A percentile compares a stretch with the other conserved stretches of the same genome.
Evolutionary conservation across 2,113 vertebrate species (phyloP).

Genomic region (Siphamia tubifer): DNA sequence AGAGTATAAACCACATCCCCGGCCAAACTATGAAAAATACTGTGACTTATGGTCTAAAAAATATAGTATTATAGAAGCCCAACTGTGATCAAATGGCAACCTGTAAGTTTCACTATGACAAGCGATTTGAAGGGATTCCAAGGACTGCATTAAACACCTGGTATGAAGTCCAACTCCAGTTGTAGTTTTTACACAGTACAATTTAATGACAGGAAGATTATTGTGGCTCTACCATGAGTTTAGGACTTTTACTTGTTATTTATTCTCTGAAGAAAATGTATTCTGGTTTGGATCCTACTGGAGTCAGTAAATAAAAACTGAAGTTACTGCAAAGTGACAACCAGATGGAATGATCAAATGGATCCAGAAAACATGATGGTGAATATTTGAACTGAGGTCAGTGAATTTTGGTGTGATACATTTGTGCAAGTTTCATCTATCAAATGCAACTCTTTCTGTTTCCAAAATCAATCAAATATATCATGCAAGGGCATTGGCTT

Average conservation of each 20-base stretch:
- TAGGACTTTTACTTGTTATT: conserved; percentile 24
- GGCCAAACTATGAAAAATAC: no score
- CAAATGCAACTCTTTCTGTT: no score
- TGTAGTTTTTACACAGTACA: conserved; percentile 23
- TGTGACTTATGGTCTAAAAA: no score
- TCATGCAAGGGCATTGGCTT: no score
- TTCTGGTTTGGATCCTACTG: not conserved
- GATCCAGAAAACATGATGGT: no score
- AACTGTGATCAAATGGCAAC: conserved; percentile 16
- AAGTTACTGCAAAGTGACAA: not conserved
- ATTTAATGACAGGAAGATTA: conserved; percentile 55
- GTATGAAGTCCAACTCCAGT: conserved; percentile 17
- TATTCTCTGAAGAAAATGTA: conserved; percentile 14
- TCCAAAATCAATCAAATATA: no score
- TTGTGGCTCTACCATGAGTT: conserved; percentile 34
- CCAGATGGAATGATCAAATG: no score
- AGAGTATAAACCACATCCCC: no score
- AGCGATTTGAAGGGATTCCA: conserved; percentile 46
- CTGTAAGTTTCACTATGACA: conserved; percentile 23
- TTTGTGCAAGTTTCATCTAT: no score
- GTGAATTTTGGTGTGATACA: no score
- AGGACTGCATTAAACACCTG: conserved; percentile 27
- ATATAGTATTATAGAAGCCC: no score
- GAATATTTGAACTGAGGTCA: no score
- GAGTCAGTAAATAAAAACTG: not conserved